phyloP scores from a whole-genome alignment of 2,113 vertebrate genomes.

The Bucco capensis region DNA sequence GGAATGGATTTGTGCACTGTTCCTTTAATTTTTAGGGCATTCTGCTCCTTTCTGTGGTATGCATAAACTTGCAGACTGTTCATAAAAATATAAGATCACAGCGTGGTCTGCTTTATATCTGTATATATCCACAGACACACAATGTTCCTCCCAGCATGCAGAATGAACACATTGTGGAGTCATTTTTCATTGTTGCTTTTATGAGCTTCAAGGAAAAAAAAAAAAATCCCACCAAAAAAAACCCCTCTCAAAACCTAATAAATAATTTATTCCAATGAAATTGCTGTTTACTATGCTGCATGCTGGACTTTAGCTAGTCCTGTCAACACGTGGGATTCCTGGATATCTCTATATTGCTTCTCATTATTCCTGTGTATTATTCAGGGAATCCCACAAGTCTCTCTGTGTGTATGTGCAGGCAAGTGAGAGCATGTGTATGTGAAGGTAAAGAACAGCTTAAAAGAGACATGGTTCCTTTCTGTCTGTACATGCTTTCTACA shows the following conservation, averaged over 20 bases:
- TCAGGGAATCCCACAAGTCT: not conserved
- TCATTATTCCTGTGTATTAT: not conserved
- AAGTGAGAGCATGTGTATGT: not conserved
- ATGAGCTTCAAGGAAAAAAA: not conserved
- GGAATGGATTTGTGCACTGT: not conserved
- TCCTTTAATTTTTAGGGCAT: not conserved
- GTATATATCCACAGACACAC: not conserved
- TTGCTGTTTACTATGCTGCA: not conserved
- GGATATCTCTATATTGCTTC: not conserved
- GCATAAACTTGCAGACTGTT: not conserved
- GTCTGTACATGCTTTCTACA: not conserved
- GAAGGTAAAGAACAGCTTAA: not conserved
- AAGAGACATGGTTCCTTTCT: fast-evolving
- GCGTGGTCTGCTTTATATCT: conserved; percentile 18
- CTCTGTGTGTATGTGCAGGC: not conserved
- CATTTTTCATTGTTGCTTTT: conserved; percentile 34
- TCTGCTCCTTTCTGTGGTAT: not conserved
- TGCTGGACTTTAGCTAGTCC: not conserved
- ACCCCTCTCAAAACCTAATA: not conserved
- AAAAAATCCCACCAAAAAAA: not conserved
- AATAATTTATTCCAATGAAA: conserved; percentile 25
- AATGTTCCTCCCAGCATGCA: not conserved
- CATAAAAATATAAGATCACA: not conserved
- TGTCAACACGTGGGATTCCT: not conserved
- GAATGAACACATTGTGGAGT: not conserved